Evolutionary conservation across 2,113 vertebrate species (phyloP), one percentile per base, ranked within the genome.

Genomic region (Varanus komodoensis): DNA sequence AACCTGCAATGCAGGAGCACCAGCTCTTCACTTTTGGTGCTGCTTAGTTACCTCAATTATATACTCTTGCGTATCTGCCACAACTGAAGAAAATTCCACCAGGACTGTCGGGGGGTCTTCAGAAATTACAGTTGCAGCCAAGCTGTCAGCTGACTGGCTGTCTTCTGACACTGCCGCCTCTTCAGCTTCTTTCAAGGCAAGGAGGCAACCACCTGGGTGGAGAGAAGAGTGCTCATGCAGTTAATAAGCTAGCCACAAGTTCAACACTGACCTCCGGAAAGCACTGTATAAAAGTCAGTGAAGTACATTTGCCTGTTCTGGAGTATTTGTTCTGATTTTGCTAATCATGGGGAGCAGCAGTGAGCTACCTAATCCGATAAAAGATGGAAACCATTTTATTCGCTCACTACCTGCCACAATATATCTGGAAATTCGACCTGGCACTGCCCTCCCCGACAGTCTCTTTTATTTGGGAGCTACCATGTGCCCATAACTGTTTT

Each of bases 51-150:
- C 99, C 98, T 99, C 98, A 0, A 99, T 99, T 92, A 99, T 99
- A 94, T 99, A 99, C 87, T 99, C 99, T 97, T 99, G 99, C 25
- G 99, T 99, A 93, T 99, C 98, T 0, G 99, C 99, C 95, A 99
- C 99, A 93, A 99, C 98, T 0, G 99, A 99, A 0, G 99, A 99
- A 71, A 99, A 99, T 96, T 99, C 99, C 7, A 99, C 99, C 95
- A 99, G 94, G 17, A 99, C 98, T 0, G 99, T 98, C 17, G 99
- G 98, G 1, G 99, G 98, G 87, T 99, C 99, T 12, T 99, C 98
- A 0, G 98, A 95, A 1, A 98, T 97, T 2, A 99, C 97, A 0
- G 98, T 92, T 3, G 98, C 96, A 3, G 98, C 96, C 11, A 98
- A 88, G 69, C 93, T 94, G 86, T 98, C 98, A 0, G 96, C 95